Conservation (phyloP, 1,140 invertebrate genomes). For the Panagrolaimus sp. region DNA sequence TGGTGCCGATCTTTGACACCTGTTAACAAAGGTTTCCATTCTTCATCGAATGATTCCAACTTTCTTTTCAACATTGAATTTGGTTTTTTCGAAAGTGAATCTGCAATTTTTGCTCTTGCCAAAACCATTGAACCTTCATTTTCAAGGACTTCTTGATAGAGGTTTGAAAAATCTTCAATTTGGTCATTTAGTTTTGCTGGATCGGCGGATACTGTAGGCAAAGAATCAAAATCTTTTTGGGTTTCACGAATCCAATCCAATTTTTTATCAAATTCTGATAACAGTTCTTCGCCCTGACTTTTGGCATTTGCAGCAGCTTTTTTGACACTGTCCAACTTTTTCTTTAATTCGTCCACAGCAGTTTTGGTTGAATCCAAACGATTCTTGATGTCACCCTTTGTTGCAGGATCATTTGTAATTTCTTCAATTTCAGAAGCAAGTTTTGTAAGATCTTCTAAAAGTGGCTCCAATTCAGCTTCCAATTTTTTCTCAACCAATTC, state of each 20-base stretch:
- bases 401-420: not conserved
- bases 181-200: not conserved
- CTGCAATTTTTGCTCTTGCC: conserved; percentile 25
- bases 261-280: conserved; percentile 1
- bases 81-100: not conserved
- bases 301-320: conserved; percentile 13
- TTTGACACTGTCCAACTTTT: conserved; percentile 18
- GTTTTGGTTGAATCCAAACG: conserved; percentile 1
- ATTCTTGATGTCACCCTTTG: conserved; percentile 10
- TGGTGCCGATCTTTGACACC: not conserved
- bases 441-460: not conserved
- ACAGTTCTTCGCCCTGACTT: conserved; percentile 11
- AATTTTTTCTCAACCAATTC: not conserved
- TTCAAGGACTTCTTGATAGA: not conserved
- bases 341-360: conserved; percentile 13
- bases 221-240: not conserved
- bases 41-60: not conserved
- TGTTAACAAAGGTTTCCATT: not conserved
- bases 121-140: conserved; percentile 4
- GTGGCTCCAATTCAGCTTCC: not conserved
- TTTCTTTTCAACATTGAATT: not conserved
- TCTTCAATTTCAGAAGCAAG: not conserved
- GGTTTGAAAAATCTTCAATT: not conserved
- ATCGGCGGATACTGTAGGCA: not conserved
- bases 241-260: conserved; percentile 4